Evolutionary conservation across 2,113 vertebrate species (phyloP).

Genomic region (Colius striatus): DNA sequence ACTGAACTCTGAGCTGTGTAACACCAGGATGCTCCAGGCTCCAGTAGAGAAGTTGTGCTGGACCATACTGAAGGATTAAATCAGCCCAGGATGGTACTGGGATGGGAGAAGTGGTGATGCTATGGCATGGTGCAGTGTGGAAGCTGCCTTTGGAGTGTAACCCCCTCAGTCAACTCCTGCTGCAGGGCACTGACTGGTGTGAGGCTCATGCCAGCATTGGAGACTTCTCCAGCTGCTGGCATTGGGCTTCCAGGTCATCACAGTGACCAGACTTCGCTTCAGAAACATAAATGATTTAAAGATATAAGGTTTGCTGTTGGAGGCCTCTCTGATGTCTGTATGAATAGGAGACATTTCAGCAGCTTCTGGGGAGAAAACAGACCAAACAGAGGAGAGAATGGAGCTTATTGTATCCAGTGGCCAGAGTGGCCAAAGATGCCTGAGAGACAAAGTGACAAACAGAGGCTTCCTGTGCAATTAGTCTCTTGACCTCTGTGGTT

Average conservation of each 20-base stretch:
- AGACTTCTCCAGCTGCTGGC: neutral
- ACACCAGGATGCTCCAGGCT: neutral
- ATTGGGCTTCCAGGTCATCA: neutral
- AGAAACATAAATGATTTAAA: neutral
- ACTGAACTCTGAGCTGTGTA: accelerated
- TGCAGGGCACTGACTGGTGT: neutral
- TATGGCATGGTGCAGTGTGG: neutral
- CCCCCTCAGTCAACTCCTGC: neutral
- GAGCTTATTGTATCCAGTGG: neutral
- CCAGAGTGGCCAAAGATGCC: conserved; percentile 22
- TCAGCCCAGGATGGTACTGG: neutral
- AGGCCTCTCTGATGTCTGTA: neutral
- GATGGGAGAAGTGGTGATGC: neutral
- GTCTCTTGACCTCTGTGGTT: conserved; percentile 56
- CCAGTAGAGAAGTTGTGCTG: neutral
- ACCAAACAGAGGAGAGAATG: neutral
- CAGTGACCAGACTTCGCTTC: neutral
- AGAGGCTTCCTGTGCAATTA: conserved; percentile 57
- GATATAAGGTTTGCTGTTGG: neutral
- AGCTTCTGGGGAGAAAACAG: neutral
- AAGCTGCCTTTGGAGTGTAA: neutral
- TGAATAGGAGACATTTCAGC: neutral
- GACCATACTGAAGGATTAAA: neutral
- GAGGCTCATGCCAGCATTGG: accelerated
- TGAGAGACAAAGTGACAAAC: conserved; percentile 11